Percentiles rank a stretch among this genome's conserved stretches.
phyloP scores from a whole-genome alignment of 2,113 vertebrate genomes.

The Oenanthe oenanthe region DNA sequence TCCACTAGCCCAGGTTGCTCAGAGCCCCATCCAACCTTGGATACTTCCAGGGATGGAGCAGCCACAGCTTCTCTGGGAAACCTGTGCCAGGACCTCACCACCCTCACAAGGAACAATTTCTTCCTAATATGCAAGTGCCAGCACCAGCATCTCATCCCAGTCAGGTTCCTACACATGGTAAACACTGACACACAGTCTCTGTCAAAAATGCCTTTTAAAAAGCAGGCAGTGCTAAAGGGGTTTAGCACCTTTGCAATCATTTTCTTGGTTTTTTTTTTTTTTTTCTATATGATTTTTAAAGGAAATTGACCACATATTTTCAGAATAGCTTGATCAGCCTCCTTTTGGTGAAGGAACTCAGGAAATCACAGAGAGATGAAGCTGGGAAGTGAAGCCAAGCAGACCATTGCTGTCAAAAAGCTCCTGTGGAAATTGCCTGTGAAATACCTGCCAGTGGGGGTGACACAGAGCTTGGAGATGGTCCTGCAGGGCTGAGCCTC shows the following conservation, averaged over 20 bases:
- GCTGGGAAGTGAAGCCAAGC: neutral
- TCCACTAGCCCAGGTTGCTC: accelerated
- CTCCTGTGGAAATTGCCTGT: neutral
- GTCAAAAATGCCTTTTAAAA: neutral
- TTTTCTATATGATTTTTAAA: neutral
- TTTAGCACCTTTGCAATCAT: neutral
- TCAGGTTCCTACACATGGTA: neutral
- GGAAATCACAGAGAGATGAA: neutral
- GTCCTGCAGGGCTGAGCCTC: accelerated
- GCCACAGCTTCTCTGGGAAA: neutral
- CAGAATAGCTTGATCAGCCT: neutral
- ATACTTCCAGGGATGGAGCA: neutral
- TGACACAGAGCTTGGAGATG: neutral
- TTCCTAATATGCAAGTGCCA: accelerated
- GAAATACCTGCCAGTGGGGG: neutral
- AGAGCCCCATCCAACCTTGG: accelerated
- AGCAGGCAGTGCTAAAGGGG: neutral
- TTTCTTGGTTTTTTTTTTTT: neutral
- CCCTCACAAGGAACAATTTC: neutral
- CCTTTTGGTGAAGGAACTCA: neutral
- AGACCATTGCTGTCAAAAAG: neutral
- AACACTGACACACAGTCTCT: neutral
- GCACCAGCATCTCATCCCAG: neutral
- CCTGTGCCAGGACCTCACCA: neutral
- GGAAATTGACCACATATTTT: neutral